A percentile compares a stretch with the other conserved stretches of the same genome.
These are phyloP conservation scores for Lamellibrachia luymesi DNA, from an alignment of 1,140 invertebrate genomes.

Conservation along the genomic window DNA sequence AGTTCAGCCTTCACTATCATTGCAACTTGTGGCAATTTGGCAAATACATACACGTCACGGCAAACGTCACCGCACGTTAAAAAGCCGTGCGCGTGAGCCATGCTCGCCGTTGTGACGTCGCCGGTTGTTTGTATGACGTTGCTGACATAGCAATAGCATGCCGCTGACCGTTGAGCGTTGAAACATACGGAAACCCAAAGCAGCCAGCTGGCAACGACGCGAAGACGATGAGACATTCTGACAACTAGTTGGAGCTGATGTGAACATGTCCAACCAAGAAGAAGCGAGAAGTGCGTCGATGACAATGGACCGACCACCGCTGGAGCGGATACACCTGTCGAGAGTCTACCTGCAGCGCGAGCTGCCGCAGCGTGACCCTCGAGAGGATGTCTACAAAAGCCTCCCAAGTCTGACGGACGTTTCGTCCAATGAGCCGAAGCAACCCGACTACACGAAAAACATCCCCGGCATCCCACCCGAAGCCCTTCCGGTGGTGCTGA, in stretches of 20 bases:
- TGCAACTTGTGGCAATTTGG: too few relatives aligned
- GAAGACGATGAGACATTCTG: not conserved
- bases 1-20: too few relatives aligned
- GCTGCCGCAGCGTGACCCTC: not conserved
- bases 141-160: not conserved
- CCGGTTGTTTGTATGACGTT: not conserved
- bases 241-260: not conserved
- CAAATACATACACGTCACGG: not conserved
- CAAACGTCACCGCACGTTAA: not conserved
- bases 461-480: not conserved
- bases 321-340: not conserved
- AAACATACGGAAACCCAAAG: not conserved
- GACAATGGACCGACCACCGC: not conserved
- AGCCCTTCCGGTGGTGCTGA: not conserved
- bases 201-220: not conserved
- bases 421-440: not conserved
- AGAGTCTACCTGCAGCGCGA: not conserved
- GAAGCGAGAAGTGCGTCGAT: not conserved
- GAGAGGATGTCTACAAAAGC: not conserved
- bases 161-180: conserved; percentile 2
- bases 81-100: too few relatives aligned
- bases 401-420: not conserved
- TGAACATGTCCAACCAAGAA: not conserved
- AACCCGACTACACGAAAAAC: not conserved
- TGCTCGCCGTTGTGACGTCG: not conserved